A percentile compares a stretch with the other conserved stretches of the same genome.
phyloP scores from a whole-genome alignment of 2,797 vertebrate species.

The Cirrhinus mrigala region DNA sequence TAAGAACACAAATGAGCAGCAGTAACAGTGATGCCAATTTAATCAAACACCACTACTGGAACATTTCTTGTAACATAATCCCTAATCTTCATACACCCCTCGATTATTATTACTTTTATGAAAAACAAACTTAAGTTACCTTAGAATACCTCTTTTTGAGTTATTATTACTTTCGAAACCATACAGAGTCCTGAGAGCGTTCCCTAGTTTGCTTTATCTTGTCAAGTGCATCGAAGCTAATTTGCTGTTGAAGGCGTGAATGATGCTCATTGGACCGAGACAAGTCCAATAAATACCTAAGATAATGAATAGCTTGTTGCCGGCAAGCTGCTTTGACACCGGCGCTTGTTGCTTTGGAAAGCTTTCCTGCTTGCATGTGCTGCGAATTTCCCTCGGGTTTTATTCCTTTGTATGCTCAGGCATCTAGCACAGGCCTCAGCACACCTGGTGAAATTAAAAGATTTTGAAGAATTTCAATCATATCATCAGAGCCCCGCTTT shows the following conservation, averaged over 20 bases:
- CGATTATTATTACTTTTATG: neutral
- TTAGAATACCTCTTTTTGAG: slow-evolving; percentile 7
- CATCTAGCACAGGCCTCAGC: slow-evolving; percentile 64
- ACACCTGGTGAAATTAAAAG: slow-evolving; percentile 75
- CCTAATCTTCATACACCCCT: neutral
- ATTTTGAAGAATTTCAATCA: slow-evolving; percentile 79
- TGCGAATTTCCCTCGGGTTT: slow-evolving; percentile 72
- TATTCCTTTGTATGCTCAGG: slow-evolving; percentile 64
- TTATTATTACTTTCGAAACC: slow-evolving; percentile 13
- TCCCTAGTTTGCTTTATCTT: slow-evolving; percentile 44
- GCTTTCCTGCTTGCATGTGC: slow-evolving; percentile 59
- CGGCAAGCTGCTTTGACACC: slow-evolving; percentile 70
- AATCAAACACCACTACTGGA: neutral
- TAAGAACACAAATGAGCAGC: neutral
- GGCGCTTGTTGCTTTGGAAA: slow-evolving; percentile 66
- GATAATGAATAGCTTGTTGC: slow-evolving; percentile 75
- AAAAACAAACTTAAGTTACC: neutral
- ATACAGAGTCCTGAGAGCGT: neutral
- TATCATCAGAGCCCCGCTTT: slow-evolving; percentile 69
- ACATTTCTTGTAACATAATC: neutral
- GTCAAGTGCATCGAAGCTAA: slow-evolving; percentile 59
- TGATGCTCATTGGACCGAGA: slow-evolving; percentile 71
- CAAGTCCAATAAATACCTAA: slow-evolving; percentile 72
- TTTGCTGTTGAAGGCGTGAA: slow-evolving; percentile 59
- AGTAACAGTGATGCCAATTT: neutral